These are phyloP conservation scores for Aethes cnicana DNA, from an alignment of 2,888 invertebrate species.

Conservation along the genomic window DNA sequence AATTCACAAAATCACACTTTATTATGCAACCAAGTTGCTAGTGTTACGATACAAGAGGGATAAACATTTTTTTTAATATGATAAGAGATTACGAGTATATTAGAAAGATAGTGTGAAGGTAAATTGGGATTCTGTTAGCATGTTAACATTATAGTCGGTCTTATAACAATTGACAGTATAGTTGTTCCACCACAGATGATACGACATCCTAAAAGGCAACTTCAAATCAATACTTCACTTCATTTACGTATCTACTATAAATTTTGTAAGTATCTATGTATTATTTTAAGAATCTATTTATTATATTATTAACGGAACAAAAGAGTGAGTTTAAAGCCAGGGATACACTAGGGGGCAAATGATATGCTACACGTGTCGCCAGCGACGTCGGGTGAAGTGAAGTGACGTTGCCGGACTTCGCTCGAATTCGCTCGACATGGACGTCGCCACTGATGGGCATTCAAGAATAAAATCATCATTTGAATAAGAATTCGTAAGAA, in stretches of 20 bases:
- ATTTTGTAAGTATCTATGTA: conserved; percentile 29
- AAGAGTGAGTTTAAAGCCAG: no score
- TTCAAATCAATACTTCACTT: conserved; percentile 40
- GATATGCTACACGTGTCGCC: no score
- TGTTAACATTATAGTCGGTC: conserved; percentile 7
- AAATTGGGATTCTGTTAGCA: conserved; percentile 7
- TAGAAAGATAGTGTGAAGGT: not conserved
- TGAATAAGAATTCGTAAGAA: no score
- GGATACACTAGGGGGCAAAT: no score
- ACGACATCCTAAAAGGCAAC: conserved; percentile 49
- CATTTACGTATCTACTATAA: conserved; percentile 32
- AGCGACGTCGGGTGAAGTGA: no score
- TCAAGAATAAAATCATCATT: no score
- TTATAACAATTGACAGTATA: conserved; percentile 28
- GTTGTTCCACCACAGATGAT: conserved; percentile 36
- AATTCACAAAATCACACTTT: no score
- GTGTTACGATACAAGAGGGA: no score
- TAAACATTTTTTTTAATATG: not conserved
- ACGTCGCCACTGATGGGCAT: no score
- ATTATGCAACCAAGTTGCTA: no score
- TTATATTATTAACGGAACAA: conserved; percentile 9
- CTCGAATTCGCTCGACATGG: no score
- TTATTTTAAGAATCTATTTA: conserved; percentile 16
- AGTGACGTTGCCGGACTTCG: no score
- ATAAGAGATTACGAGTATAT: not conserved